Evolutionary conservation across 2,113 vertebrate genomes (phyloP), one percentile per base, ranked within the genome.

Genomic region (Lampris megalopsis): DNA sequence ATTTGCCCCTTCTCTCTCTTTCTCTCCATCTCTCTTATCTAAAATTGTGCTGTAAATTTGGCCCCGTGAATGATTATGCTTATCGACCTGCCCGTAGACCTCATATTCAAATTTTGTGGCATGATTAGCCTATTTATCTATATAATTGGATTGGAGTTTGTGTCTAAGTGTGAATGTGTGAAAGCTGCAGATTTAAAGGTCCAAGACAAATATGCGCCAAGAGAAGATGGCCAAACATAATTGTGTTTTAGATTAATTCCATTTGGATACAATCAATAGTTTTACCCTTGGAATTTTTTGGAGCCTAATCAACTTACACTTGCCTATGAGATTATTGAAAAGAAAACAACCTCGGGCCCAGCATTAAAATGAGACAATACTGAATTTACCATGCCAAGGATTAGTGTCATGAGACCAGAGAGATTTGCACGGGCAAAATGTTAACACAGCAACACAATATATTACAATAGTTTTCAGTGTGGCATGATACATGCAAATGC

Each of bases 41-140:
- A 82, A 95, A 94, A 94, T 93, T 93, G 93, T 89, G 88, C 91
- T 91, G 88, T 90, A 91, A 91, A 92, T 94, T 92, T 93, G 89
- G 86, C 91, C 71, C 76, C 77, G 87, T 92, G 89, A 93, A 91
- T 90, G 87, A 94, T 93, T 92, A 86, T 89, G 85, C 93, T 94
- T 94, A 94, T 95, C 94, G 75, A 87, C 88, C 89, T 88, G 83
- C 88, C 90, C 84, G 69, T 91, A 91, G 88, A 92, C 90, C 83
- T 85, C 84, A 90, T 94, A 94, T 94, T 94, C 86, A 94, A 92
- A 94, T 93, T 91, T 91, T 91, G 91, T 91, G 88, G 90, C 89
- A 92, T 93, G 92, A 94, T 94, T 94, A 93, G 92, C 90, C 92
- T 92, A 94, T 94, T 94, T 94, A 94, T 95, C 94, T 94, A 90